phyloP scores from a whole-genome alignment of 92 coral and sea anemone species.

The Plumapathes pennacea region DNA sequence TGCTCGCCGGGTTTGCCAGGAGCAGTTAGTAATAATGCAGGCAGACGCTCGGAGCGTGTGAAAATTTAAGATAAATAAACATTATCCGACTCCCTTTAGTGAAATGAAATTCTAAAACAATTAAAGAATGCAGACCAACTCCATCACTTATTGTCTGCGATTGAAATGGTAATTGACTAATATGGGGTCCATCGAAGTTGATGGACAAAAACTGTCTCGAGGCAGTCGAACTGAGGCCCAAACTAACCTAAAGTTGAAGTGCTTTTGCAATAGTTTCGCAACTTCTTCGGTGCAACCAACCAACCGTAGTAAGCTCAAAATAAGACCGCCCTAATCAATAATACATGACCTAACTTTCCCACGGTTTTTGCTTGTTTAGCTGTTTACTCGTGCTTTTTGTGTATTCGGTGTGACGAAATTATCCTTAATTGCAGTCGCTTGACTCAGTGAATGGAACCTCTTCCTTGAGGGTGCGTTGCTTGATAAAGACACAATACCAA shows the following conservation, averaged over 20 bases:
- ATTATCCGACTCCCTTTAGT: conserved; percentile 1
- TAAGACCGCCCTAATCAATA: too few species aligned
- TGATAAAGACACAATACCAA: conserved; percentile 2
- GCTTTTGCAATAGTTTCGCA: too few species aligned
- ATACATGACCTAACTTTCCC: conserved; percentile 44
- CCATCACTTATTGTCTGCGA: not conserved
- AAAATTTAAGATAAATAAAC: conserved; percentile 53
- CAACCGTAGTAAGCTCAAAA: too few species aligned
- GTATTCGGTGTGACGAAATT: not conserved
- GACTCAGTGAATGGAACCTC: conserved; percentile 5
- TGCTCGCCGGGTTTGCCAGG: conserved; percentile 8
- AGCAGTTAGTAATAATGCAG: conserved; percentile 29
- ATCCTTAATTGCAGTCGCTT: conserved; percentile 24
- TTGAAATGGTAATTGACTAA: conserved; percentile 5
- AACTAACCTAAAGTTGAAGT: not conserved
- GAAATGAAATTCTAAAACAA: conserved; percentile 4
- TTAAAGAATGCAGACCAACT: not conserved
- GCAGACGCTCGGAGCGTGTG: conserved; percentile 62
- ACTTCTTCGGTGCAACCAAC: too few species aligned
- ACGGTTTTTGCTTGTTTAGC: conserved; percentile 22
- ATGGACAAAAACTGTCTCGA: not conserved
- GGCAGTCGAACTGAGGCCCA: not conserved
- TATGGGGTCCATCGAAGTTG: not conserved
- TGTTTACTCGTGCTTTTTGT: conserved; percentile 23
- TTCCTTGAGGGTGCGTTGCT: conserved; percentile 17